Evolutionary conservation across 2,888 invertebrate species (phyloP), one percentile per base, ranked within the genome.

Genomic region (Cephus pygmeus): DNA sequence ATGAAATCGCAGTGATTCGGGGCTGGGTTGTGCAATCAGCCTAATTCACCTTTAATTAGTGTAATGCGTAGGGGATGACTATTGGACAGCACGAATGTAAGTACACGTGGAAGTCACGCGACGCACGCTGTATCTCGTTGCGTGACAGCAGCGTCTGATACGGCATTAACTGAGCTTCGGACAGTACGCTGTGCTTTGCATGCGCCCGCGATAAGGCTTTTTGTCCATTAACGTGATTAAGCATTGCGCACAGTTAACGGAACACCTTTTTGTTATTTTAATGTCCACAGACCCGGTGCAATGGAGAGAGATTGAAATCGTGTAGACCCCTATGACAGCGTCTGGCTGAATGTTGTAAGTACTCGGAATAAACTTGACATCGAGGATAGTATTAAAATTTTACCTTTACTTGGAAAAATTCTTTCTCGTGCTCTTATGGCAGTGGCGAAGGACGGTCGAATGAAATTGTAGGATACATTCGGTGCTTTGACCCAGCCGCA

Each of bases 171-270:
- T 81, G 74, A 83, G 75, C 31, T 80, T 79, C 83, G 82, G 79
- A 78, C 83, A 31, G 35, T 33, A 75, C 75, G 75, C 71, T 31
- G 75, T 84, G 83, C 85, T 85, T 89, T 86, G 87, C 89, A 88
- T 88, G 86, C 77, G 81, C 74, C 74, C 73, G 73, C 75, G 73
- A 77, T 78, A 79, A 87, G 85, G 85, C 83, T 86, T 87, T 89
- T 88, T 88, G 84, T 87, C 90, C 89, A 90, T 90, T 90, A 90
- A 87, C 87, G 86, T 89, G 86, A 90, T 90, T 89, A 89, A 87
- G 87, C 81, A 83, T 85, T 83, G 82, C 78, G 83, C 75, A 34
- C 79, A 81, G 80, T 83, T 84, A 23, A 83, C 79, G 75, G 74
- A 69, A 74, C 56, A 35, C 36, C 11, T 34, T 74, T 74, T 34